Evolutionary conservation across 2,888 invertebrate species (phyloP), one percentile per base, ranked within the genome.

Genomic region (Hirtodrosophila alboralis): DNA sequence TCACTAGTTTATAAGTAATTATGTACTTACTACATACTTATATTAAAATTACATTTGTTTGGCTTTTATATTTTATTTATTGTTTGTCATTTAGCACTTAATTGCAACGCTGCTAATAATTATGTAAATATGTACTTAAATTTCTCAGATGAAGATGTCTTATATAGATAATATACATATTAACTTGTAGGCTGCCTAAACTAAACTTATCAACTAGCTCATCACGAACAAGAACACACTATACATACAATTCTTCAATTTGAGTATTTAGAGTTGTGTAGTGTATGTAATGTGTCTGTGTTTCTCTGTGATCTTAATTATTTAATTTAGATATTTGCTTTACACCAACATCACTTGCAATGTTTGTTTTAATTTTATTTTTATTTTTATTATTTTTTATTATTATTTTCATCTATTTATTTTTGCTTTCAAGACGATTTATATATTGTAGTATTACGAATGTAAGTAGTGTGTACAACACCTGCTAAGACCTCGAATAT

Each of bases 321-420:
- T 43, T 73, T 76, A 66, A 62, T 72, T 79, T 74, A 79, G 79
- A 83, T 83, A 74, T 68, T 71, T 71, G 79, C 75, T 64, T 80
- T 71, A 78, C 66, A 73, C 73, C 53, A 74, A 59, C 51, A 48
- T 59, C 48, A 58, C 49, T 60, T 57, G 57, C 49, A 34, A 59
- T 67, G 49, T 18, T 53, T 30, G 26, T 38, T 44, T 3, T 59
- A 30, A 13, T 33, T 37, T 23, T 12, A 41, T 31, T 49, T 18
- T 16, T 4, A 8, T 18, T 34, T n/a, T 26, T 48, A 44, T 18
- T 13, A 36, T 44, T 21, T 12, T 18, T 43, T 57, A 31, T 43
- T 31, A 14, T 30, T 6, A 12, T 23, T 27, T 45, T 10, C 33
- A 14, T 7, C 8, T 41, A 9, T 56, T 49, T 48, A n/a, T 9